A percentile compares a stretch with the other conserved stretches of the same genome.
These are phyloP conservation scores for Adelognathus sp. DNA, from an alignment of 2,888 invertebrate species.

Conservation along the genomic window DNA sequence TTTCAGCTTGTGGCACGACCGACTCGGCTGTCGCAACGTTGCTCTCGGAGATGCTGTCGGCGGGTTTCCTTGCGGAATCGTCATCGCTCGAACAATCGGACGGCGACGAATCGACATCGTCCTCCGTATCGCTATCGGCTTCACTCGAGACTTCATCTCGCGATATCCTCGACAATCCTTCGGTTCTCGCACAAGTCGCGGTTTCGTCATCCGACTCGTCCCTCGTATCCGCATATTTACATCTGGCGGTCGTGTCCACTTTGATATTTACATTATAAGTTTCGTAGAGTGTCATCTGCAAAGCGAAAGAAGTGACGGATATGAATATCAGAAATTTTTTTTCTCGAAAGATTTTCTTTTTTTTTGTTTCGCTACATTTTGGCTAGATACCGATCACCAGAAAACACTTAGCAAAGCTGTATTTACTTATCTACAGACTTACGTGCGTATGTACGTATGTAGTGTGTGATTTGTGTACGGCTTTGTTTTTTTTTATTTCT, in stretches of 20 bases:
- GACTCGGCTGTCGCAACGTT: neutral
- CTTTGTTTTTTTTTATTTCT: slow-evolving; percentile 32
- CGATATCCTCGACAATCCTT: neutral
- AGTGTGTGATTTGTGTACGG: slow-evolving; percentile 60
- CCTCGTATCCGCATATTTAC: slow-evolving; percentile 9
- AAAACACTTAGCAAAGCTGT: slow-evolving; percentile 81
- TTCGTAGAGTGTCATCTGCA: slow-evolving; percentile 72
- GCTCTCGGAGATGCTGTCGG: slow-evolving; percentile 10
- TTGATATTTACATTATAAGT: slow-evolving; percentile 72
- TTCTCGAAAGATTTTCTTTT: no score
- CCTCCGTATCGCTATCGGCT: neutral
- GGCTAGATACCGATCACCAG: slow-evolving; percentile 80
- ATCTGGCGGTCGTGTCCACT: slow-evolving; percentile 51
- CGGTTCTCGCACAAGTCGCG: neutral
- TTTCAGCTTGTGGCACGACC: neutral
- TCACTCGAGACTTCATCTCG: neutral
- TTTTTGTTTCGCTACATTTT: slow-evolving; percentile 77
- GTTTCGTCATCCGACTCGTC: neutral
- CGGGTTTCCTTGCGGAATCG: neutral
- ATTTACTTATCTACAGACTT: slow-evolving; percentile 79
- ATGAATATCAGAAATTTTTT: neutral
- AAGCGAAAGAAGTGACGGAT: neutral
- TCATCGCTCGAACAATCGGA: neutral
- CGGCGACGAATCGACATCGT: neutral
- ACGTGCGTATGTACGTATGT: slow-evolving; percentile 66